Evolutionary conservation across 2,888 invertebrate species (phyloP), one percentile per base, ranked within the genome.

Genomic region (Morpho helenor): DNA sequence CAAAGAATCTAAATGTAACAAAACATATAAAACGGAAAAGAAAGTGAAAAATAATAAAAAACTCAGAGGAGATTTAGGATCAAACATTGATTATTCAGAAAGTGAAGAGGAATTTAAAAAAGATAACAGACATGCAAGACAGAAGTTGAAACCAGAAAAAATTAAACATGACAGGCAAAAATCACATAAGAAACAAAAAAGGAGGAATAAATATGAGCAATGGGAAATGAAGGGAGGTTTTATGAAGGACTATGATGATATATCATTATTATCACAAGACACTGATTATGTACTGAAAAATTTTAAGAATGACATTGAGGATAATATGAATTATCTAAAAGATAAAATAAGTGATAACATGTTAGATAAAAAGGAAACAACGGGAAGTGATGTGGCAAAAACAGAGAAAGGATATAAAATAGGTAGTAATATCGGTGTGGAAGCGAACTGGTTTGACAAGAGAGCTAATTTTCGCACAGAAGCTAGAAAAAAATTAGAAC

Each of bases 221-320:
- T 89, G 86, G 83, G 86, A 88, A 71, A 83, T 87, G 78, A 89
- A 89, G 66, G 84, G 82, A 40, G 87, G 84, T 31, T 82, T 84
- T 56, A 66, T 86, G 64, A 82, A 82, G 66, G 84, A 88, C 67
- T 88, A 78, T 72, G 88, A 87, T 67, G 81, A 84, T 50, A 54
- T 65, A 44, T 75, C 79, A 58, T 78, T 81, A 52, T 72, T 78
- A 60, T 72, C 78, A 39, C 77, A 76, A 61, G 79, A 81, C 52
- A 78, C 76, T 49, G 77, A 79, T 43, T 68, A 68, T 62, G 57
- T 67, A 9, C 56, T 73, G 8, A 76, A 69, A 59, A 75, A 74
- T 44, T 73, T 68, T 56, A 76, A 77, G 52, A 51, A 67, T 39
- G 59, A 67, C 23, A 42, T 48, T 10, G 72, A 71, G 49, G 66